A percentile compares a stretch with the other conserved stretches of the same genome.
phyloP scores from a whole-genome alignment of 2,888 invertebrate genomes.

The Lithophane semibrunnea region DNA sequence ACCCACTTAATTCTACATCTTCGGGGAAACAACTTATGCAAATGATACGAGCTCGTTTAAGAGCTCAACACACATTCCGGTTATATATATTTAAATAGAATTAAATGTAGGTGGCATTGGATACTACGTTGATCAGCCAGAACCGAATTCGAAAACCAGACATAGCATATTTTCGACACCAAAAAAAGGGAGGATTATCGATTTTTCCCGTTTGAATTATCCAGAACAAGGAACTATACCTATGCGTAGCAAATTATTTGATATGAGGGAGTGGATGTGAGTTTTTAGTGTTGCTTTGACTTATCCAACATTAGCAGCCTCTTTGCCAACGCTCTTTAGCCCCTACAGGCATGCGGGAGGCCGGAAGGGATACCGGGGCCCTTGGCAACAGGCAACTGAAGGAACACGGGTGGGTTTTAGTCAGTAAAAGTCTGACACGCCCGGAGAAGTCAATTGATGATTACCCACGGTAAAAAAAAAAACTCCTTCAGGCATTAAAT shows the following conservation, averaged over 20 bases:
- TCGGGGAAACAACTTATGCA: constrained; percentile 38
- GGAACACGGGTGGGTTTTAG: too few relatives aligned
- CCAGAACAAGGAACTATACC: too few relatives aligned
- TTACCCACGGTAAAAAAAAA: too few relatives aligned
- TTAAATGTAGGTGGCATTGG: constrained; percentile 4
- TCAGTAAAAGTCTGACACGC: too few relatives aligned
- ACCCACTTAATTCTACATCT: constrained; percentile 32
- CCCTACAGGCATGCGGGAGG: background rate
- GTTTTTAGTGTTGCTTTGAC: background rate
- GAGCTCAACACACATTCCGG: constrained; percentile 6
- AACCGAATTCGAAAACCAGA: background rate
- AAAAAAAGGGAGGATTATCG: background rate
- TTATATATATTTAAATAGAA: background rate
- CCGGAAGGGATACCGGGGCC: too few relatives aligned
- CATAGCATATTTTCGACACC: background rate
- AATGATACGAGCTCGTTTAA: constrained; percentile 20
- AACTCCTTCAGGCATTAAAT: too few relatives aligned
- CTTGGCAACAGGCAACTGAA: too few relatives aligned
- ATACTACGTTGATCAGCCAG: background rate
- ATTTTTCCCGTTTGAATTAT: background rate
- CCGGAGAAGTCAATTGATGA: too few relatives aligned
- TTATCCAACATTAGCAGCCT: background rate
- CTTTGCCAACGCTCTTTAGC: background rate
- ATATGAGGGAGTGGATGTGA: background rate
- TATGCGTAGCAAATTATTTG: background rate